Evolutionary conservation across 2,888 invertebrate genomes (phyloP).

Genomic region (Teleogryllus oceanicus): DNA sequence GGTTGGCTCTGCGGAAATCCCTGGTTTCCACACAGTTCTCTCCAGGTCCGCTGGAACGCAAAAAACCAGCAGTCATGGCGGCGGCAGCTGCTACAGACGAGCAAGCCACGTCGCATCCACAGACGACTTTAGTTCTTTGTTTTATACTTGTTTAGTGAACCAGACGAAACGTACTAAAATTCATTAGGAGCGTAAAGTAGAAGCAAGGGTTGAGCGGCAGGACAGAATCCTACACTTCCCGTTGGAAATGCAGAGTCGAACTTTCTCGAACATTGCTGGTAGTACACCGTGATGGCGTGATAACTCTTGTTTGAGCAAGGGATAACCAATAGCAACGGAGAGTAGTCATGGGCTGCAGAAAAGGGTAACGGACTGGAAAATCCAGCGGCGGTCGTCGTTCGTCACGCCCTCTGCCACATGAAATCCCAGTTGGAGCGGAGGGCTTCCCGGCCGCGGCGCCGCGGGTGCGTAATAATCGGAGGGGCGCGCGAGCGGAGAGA

Average conservation of each 20-base stretch:
- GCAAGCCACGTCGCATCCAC: no score
- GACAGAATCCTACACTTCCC: no score
- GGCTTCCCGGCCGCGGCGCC: not conserved
- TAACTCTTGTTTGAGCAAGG: no score
- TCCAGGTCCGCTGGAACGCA: not conserved
- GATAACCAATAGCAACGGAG: no score
- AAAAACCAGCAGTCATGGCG: not conserved
- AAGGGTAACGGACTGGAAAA: not conserved
- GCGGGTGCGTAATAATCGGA: not conserved
- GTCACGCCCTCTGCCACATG: not conserved
- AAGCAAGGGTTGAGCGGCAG: no score
- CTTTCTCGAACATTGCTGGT: no score
- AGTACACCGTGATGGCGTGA: no score
- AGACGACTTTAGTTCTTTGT: no score
- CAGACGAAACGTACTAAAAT: no score
- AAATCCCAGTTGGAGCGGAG: not conserved
- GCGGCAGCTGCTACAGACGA: not conserved
- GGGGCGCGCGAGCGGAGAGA: not conserved
- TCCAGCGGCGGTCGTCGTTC: not conserved
- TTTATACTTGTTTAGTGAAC: no score
- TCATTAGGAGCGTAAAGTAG: no score
- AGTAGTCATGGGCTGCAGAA: not conserved
- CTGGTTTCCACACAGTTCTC: not conserved
- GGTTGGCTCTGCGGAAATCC: not conserved
- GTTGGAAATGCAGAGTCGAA: no score